Conservation (phyloP, 2,888 invertebrate genomes). For the Trichogramma dendrolimi region DNA sequence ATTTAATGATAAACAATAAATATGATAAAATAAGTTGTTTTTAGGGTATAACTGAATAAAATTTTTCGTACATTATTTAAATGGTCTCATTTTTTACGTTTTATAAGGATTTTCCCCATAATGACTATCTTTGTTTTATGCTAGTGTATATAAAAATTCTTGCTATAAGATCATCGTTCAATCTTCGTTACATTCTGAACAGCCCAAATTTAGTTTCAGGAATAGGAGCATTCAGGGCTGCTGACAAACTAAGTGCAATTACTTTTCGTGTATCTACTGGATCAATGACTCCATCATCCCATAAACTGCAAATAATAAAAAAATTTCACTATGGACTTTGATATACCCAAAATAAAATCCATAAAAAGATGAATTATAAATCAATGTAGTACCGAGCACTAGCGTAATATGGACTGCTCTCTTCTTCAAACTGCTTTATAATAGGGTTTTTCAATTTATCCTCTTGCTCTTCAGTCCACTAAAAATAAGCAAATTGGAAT, state of each 20-base stretch:
- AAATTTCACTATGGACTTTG: not conserved
- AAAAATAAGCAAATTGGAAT: conserved; percentile 29
- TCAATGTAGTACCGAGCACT: conserved; percentile 67
- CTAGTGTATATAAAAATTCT: not conserved
- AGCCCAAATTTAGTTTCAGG: conserved; percentile 86
- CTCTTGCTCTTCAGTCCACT: conserved; percentile 78
- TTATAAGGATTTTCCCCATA: too few species aligned
- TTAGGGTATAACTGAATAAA: too few species aligned
- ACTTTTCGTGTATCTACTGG: conserved; percentile 88
- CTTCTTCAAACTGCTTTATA: conserved; percentile 82
- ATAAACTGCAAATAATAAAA: conserved; percentile 58
- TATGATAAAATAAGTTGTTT: too few species aligned
- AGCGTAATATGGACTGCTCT: conserved; percentile 89
- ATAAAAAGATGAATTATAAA: conserved; percentile 7
- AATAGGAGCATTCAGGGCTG: conserved; percentile 72
- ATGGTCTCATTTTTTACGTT: too few species aligned
- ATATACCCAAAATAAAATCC: not conserved
- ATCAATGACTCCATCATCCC: conserved; percentile 99
- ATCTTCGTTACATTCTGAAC: conserved; percentile 82
- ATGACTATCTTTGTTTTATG: too few species aligned
- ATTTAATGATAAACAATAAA: too few species aligned
- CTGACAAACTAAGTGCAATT: conserved; percentile 85
- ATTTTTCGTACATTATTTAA: too few species aligned
- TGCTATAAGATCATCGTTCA: not conserved
- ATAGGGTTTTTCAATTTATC: conserved; percentile 77